phyloP scores from a whole-genome alignment of 2,888 invertebrate genomes.

The Acrobasis consociella region DNA sequence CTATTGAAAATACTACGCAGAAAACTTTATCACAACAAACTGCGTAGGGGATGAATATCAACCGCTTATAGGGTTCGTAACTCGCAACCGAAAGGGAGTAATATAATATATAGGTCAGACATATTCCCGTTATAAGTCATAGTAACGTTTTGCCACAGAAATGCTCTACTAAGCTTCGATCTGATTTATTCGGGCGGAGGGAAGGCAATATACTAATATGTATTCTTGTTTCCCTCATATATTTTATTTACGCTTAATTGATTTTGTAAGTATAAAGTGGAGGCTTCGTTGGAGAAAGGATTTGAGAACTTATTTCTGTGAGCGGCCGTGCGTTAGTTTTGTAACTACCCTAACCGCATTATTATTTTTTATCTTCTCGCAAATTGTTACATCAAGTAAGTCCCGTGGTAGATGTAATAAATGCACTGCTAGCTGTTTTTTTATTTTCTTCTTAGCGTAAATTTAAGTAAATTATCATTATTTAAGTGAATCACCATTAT shows the following conservation, averaged over 20 bases:
- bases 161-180: constrained; percentile 60
- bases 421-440: no score
- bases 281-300: background rate
- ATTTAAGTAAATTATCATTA: no score
- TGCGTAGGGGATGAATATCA: constrained; percentile 8
- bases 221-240: constrained; percentile 41
- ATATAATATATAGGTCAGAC: constrained; percentile 64
- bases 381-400: no score
- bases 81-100: constrained; percentile 35
- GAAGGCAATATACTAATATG: constrained; percentile 48
- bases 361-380: no score
- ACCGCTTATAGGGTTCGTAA: constrained; percentile 31
- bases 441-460: no score
- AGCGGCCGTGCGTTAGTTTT: no score
- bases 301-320: background rate
- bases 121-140: constrained; percentile 75
- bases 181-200: constrained; percentile 60
- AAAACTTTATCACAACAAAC: background rate
- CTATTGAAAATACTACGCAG: background rate
- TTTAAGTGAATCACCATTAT: no score
- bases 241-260: constrained; percentile 23
- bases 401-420: no score
- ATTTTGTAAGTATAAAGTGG: constrained; percentile 20
- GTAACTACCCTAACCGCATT: no score
- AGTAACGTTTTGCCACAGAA: constrained; percentile 62